A percentile compares a stretch with the other conserved stretches of the same genome.
Conservation (phyloP, 23 tunicate species). For the Halocynthia aurantium region DNA sequence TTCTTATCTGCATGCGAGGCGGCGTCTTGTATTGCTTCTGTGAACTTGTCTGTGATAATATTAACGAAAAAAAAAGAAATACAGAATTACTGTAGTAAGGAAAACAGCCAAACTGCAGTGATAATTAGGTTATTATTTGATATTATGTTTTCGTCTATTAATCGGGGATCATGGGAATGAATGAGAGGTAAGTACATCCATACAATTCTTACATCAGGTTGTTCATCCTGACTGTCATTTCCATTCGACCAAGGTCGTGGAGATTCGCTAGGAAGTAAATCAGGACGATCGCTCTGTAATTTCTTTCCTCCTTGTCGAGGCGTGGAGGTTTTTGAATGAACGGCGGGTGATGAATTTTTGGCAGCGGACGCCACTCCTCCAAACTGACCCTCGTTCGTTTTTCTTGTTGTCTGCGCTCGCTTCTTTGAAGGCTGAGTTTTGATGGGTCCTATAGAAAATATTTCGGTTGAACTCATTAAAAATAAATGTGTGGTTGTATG, state of each 20-base stretch:
- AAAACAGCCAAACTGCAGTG: neutral
- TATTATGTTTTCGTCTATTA: no score
- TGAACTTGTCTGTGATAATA: neutral
- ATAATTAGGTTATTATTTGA: neutral
- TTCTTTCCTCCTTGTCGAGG: conserved; percentile 12
- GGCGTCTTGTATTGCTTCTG: conserved; percentile 4
- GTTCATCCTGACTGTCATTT: conserved; percentile 13
- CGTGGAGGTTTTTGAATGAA: conserved; percentile 2
- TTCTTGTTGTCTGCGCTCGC: conserved; percentile 43
- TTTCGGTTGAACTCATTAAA: no score
- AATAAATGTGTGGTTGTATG: neutral
- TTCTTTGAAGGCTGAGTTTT: conserved; percentile 32
- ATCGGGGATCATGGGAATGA: no score
- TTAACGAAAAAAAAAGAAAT: neutral
- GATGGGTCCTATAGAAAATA: conserved; percentile 10
- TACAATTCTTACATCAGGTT: conserved; percentile 2
- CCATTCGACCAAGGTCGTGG: conserved; percentile 29
- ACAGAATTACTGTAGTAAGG: no score
- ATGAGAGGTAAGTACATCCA: no score
- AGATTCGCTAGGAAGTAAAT: conserved; percentile 71
- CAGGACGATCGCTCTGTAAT: conserved; percentile 56
- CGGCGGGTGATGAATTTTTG: neutral
- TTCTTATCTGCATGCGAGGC: conserved; percentile 21
- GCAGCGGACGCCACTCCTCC: neutral
- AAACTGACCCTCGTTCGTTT: conserved; percentile 3